These are phyloP conservation scores for Tridacna crocea DNA, from an alignment of 2,888 invertebrate species.

Conservation along the genomic window DNA sequence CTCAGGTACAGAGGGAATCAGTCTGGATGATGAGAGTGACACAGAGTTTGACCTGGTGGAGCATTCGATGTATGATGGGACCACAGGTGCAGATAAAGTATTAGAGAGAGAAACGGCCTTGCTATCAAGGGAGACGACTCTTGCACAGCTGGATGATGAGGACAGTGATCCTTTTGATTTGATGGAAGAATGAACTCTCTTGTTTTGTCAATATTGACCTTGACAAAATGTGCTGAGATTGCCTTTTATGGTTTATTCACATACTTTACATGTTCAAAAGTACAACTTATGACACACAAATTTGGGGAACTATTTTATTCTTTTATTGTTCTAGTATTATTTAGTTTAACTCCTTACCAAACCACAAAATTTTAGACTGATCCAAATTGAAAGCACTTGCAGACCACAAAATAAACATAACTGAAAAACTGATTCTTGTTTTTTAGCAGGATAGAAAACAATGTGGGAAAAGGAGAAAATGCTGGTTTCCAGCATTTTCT, in stretches of 20 bases:
- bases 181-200: constrained; percentile 58
- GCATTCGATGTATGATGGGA: constrained; percentile 50
- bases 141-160: constrained; percentile 36
- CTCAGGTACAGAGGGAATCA: background rate
- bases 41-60: constrained; percentile 51
- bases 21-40: constrained; percentile 30
- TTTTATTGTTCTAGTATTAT: background rate
- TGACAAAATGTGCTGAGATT: background rate
- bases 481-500: background rate
- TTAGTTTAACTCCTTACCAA: no score
- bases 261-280: background rate
- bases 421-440: background rate
- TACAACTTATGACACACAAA: background rate
- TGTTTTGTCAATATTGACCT: no score
- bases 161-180: constrained; percentile 74
- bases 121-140: constrained; percentile 1
- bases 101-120: constrained; percentile 29
- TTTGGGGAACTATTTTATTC: background rate
- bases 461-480: background rate
- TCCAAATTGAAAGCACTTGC: no score
- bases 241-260: background rate
- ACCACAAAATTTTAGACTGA: background rate
- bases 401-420: background rate
- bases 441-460: background rate
- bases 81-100: constrained; percentile 44